phyloP scores from a whole-genome alignment of 2,797 vertebrate species.

The Eospalax fontanierii region DNA sequence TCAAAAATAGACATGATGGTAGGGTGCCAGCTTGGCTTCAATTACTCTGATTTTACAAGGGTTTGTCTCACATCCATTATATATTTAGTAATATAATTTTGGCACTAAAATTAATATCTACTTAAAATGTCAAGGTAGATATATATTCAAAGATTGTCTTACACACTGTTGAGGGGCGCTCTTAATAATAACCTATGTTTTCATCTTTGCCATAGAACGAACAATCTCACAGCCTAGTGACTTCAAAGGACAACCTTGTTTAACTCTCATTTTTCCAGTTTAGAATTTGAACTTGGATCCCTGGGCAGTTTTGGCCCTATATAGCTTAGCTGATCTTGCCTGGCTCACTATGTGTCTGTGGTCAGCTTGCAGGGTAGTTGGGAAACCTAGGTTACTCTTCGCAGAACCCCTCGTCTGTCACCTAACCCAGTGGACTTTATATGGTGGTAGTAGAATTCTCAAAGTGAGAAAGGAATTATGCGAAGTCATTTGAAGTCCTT shows the following conservation, averaged over 20 bases:
- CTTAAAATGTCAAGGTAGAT: constrained; percentile 21
- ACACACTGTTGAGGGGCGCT: background rate
- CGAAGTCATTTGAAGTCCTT: constrained; percentile 9
- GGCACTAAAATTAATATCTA: background rate
- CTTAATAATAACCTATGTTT: constrained; percentile 41
- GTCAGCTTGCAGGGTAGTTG: background rate
- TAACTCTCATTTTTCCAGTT: constrained; percentile 11
- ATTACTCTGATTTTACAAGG: constrained; percentile 30
- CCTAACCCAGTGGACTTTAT: background rate
- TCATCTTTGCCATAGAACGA: constrained; percentile 48
- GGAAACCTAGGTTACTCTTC: background rate
- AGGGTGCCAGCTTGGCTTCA: constrained; percentile 2
- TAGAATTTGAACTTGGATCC: background rate
- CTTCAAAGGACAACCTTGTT: constrained; percentile 45
- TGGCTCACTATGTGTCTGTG: background rate
- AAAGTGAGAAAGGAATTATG: background rate
- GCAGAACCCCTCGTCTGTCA: background rate
- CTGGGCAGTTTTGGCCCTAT: background rate
- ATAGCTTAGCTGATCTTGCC: constrained; percentile 35
- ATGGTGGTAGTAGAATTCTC: background rate
- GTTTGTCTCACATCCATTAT: constrained; percentile 20
- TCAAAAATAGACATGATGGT: constrained; percentile 39
- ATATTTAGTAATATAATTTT: constrained; percentile 62
- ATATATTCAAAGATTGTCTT: constrained; percentile 38
- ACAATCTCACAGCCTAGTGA: background rate